Base-by-base conservation (phyloP, 2,113 vertebrate genomes). In the Terrapene triunguis region DNA sequence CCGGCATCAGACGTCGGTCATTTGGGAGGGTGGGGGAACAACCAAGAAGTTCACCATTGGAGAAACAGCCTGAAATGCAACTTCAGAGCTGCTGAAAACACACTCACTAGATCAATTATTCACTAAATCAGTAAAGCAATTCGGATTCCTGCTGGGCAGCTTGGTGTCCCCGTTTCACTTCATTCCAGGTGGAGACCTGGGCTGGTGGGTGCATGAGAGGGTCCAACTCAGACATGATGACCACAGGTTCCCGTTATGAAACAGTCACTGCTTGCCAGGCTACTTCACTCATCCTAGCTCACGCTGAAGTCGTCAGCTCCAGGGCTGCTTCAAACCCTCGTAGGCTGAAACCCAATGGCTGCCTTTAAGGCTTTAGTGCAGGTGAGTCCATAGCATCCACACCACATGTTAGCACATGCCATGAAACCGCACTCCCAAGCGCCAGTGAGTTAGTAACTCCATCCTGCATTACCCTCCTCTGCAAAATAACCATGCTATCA, bases 311-410 rank as follows among this genome's bases (percentile, higher is more conserved):
- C 13, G 51, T 48, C 4, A 87, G 9, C 12, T 12, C 72, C 78
- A 47, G 38, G 53, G 90, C 51, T 76, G 69, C 69, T 86, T 53
- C 3, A 35, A 29, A 54, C 16, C 47, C 29, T 38, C 35, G 3
- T 0, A 0, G 10, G 85, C 24, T 50, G 17, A 22, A 3, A 69
- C 50, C 85, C 0, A 0, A 17, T 0, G 25, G 16, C 38, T 81
- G 59, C 27, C 47, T 47, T 55, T 32, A 59, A 44, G 8, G 24
- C 42, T 29, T 83, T 42, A 87, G 86, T 80, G 83, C 62, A 79
- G 81, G 44, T n/a, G 17, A 80, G 59, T 10, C 51, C 74, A 84
- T 51, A 94, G 81, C 84, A 62, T 13, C 76, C 84, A 47, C 32
- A 80, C 72, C 0, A 0, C 69, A 72, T 12, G 29, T 29, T 22